Base-by-base conservation (phyloP, 1,140 invertebrate species). In the Bombus affinis region DNA sequence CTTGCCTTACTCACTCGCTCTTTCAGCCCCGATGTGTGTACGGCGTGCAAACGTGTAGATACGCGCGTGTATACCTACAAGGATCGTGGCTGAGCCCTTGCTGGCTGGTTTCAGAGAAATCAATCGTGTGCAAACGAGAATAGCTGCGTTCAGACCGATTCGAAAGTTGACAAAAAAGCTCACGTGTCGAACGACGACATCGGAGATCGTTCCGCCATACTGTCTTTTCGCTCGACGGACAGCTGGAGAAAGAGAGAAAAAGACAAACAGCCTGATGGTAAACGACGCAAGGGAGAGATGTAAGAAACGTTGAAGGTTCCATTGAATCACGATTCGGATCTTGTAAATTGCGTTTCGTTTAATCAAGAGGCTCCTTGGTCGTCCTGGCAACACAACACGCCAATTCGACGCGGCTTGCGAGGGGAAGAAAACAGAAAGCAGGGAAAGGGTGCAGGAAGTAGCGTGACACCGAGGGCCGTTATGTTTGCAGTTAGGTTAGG, bases 331-430 rank as follows among this genome's bases (percentile, higher is more conserved):
- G 25, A 44, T 28, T 62, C 18, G 57, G 39, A 73, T 53, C 42
- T 42, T 25, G 42, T 32, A 35, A 65, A 81, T 73, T 25, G 68
- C 77, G 66, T 62, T 62, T 86, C 74, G 66, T 85, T 88, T 86
- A 77, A 79, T 75, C 79, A 39, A 79, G 53, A 74, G 88, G 44
- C 73, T 83, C n/a, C 83, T 88, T 70, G 28, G 89, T 90, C n/a
- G 88, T 85, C 88, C 42, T 78, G 78, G 81, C 74, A 87, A 90
- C 88, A 85, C 10, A 77, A 76, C 73, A 35, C 78, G 70, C 42
- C 53, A 65, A 68, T 75, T 82, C 74, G 47, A 32, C 22, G 62
- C 25, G 22, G 32, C 53, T 59, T 9, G 1, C 22, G 22, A 47
- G 28, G 72, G 47, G 57, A 35, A 39, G 66, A 53, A 37, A 76